These are phyloP conservation scores for Coleophora flavipennella DNA, from an alignment of 2,888 invertebrate species.

Conservation along the genomic window DNA sequence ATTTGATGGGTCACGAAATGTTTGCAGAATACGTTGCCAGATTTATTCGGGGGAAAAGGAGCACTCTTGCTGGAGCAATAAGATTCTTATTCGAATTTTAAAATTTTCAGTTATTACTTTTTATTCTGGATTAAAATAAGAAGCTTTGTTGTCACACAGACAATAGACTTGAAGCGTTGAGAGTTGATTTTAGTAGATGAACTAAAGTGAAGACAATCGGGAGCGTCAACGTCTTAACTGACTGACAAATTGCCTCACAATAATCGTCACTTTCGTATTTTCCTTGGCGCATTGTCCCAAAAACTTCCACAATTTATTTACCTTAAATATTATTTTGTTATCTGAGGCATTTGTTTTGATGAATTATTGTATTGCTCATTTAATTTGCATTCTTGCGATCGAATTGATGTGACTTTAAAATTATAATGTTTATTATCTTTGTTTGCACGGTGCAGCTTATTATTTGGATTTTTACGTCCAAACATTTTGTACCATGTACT, in stretches of 20 bases:
- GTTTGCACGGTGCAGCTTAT: conserved; percentile 28
- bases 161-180: conserved; percentile 54
- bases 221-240: conserved; percentile 43
- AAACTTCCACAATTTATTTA: conserved; percentile 14
- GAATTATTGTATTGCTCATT: conserved; percentile 45
- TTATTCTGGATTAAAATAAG: conserved; percentile 16
- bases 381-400: conserved; percentile 38
- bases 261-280: conserved; percentile 22
- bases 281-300: conserved; percentile 38
- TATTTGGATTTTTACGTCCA: conserved; percentile 8
- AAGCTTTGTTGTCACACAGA: conserved; percentile 47
- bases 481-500: no score
- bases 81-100: conserved; percentile 19
- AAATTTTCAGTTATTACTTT: conserved; percentile 13
- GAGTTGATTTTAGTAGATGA: conserved; percentile 49
- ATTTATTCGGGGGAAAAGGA: conserved; percentile 5
- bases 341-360: conserved; percentile 36
- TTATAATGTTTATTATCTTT: conserved; percentile 57
- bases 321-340: conserved; percentile 39
- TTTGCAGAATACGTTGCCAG: conserved; percentile 28
- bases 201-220: conserved; percentile 37
- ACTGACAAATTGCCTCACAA: conserved; percentile 52
- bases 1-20: conserved; percentile 30
- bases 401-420: conserved; percentile 45
- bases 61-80: conserved; percentile 11